Base-by-base conservation (phyloP, 2,113 vertebrate species). In the Oncorhynchus nerka region DNA sequence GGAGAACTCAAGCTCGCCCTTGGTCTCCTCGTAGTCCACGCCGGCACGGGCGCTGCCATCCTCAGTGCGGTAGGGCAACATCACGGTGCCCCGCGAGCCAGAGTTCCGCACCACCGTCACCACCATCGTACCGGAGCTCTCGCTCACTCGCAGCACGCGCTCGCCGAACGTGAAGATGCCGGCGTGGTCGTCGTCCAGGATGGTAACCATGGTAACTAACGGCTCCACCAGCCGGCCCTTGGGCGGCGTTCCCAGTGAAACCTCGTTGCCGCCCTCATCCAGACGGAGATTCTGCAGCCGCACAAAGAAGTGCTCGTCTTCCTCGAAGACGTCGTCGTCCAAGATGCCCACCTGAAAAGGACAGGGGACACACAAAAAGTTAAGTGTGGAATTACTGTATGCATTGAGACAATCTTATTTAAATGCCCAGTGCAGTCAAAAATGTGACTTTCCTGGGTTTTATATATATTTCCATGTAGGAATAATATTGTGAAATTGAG, bases 281-380 rank as follows among this genome's bases (percentile, higher is more conserved):
- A 95, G 92, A 5, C 96, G 93, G 32, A 98, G 82, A 89, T 98
- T 98, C 49, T 95, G 94, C 62, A 99, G 94, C 0, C 94, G 94
- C 62, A 99, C 95, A 77, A 96, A 97, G 93, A 99, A 99, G 81
- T 98, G 96, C 81, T 98, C 97, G 1, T 99, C 97, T 81, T 99
- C 97, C 86, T 99, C 97, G 26, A 99, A 99, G 88, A 99, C 94
- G 78, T 99, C 97, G 0, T 99, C 97, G 68, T 99, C 97, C 71
- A 98, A 94, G 83, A 99, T 98, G 19, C 92, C 93, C 26, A 99
- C 95, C 89, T 94, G 55, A 8, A 78, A 16, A 77, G 48, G n/a
- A 73, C 5, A 88, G 32, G 30, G 30, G 6, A 68, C 30, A 68
- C 19, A 55, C 51, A 55, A 55, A 55, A 15, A 5, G 51, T 55